These are phyloP conservation scores for Dolichallabes microphthalmus DNA, from an alignment of 2,113 vertebrate species.

Conservation along the genomic window DNA sequence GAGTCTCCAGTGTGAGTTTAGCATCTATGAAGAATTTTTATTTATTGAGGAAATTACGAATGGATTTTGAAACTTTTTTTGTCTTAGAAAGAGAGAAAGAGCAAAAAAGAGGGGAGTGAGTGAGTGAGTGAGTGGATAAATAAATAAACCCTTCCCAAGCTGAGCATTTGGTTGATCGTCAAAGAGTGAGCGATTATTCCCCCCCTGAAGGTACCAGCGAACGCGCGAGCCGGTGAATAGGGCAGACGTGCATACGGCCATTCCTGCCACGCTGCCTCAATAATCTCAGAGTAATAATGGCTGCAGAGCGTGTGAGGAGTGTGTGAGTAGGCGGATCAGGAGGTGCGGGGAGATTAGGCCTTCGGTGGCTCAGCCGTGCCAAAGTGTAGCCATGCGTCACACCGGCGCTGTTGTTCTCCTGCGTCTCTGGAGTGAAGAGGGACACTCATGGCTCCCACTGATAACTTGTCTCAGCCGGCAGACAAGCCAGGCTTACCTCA, in stretches of 20 bases:
- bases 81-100: no score
- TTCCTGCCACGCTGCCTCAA: slow-evolving; percentile 34
- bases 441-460: slow-evolving; percentile 73
- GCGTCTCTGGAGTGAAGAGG: slow-evolving; percentile 74
- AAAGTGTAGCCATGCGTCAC: slow-evolving; percentile 78
- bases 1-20: not conserved
- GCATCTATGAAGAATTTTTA: not conserved
- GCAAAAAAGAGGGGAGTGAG: not conserved
- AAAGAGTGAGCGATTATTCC: slow-evolving; percentile 5
- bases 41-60: not conserved
- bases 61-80: no score
- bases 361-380: slow-evolving; percentile 47
- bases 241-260: slow-evolving; percentile 6
- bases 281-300: slow-evolving; percentile 54
- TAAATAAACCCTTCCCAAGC: not conserved
- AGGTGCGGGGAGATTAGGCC: slow-evolving; percentile 56
- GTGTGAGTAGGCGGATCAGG: slow-evolving; percentile 60
- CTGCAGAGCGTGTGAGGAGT: slow-evolving; percentile 51
- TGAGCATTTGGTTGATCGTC: slow-evolving; percentile 10
- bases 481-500: slow-evolving; percentile 56
- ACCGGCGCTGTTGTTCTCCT: slow-evolving; percentile 71
- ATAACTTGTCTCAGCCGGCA: slow-evolving; percentile 77
- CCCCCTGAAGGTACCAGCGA: not conserved
- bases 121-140: not conserved
- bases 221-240: slow-evolving; percentile 31